phyloP scores from a whole-genome alignment of 2,113 vertebrate genomes.

The Erythrocercus mccallii region DNA sequence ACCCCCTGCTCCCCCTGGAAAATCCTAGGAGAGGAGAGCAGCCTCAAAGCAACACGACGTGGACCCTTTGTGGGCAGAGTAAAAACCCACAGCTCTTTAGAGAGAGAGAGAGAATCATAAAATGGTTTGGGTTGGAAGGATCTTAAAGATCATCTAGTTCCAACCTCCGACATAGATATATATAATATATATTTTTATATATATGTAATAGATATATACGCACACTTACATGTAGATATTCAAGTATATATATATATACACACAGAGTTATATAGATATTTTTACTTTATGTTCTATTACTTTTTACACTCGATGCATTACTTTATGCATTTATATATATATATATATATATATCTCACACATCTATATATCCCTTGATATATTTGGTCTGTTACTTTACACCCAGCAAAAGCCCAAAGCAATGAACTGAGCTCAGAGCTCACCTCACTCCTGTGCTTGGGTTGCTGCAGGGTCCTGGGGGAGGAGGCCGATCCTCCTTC shows the following conservation, averaged over 20 bases:
- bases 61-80: neutral
- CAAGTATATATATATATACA: neutral
- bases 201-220: neutral
- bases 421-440: neutral
- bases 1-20: fast-evolving
- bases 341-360: too few relatives aligned
- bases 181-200: too few relatives aligned
- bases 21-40: neutral
- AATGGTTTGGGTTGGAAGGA: neutral
- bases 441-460: fast-evolving
- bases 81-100: neutral
- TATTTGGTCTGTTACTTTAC: neutral
- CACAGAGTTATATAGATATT: neutral
- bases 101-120: fast-evolving
- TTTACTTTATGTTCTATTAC: neutral
- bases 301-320: neutral
- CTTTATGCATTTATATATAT: neutral
- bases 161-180: too few relatives aligned
- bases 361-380: neutral
- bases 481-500: neutral
- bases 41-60: fast-evolving
- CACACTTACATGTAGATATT: neutral
- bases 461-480: neutral
- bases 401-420: neutral
- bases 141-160: neutral